Base-by-base conservation (phyloP, 2,113 vertebrate species). In the Pseudorectes ferrugineus region DNA sequence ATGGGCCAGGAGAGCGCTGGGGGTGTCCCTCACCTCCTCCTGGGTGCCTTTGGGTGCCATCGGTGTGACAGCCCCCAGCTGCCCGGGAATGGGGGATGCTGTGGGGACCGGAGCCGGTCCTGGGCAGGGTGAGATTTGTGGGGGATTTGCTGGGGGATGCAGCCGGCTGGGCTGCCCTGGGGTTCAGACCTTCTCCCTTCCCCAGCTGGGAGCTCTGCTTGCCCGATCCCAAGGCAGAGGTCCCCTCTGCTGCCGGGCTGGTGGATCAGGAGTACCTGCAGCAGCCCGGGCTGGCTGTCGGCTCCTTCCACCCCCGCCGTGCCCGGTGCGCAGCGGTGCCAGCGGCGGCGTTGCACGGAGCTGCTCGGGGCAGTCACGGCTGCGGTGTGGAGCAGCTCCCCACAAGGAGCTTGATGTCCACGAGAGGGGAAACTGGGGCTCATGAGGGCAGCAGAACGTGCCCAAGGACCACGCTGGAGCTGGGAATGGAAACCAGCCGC, bases 261-360 rank as follows among this genome's bases (percentile, higher is more conserved):
- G 19, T 0, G 2, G 49, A 12, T 70, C 73, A 33, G 63, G 31
- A 24, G 16, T 6, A 0, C 17, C 63, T 36, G 57, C 62, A 46
- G 48, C 45, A 66, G 59, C 61, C 29, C 0, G 19, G 63, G 59
- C 38, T 61, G 58, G 33, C 42, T n/a, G 11, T 14, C 19, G 68
- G 26, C 46, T 36, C 14, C 25, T 15, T 11, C 3, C 65, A 20
- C 4, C 14, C 55, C 26, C 1, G 2, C 68, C 2, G 2, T 11
- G 67, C 59, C 6, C 10, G 36, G 20, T 7, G n/a, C 2, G 9
- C 62, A 31, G 83, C 0, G 2, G 28, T 35, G 81, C 57, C 2
- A 3, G 29, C 1, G 2, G 54, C 78, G 13, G 54, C 3, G 0
- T 11, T 5, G 12, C 26, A 25, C 5, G 0, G 1, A 33, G 1